phyloP scores from a whole-genome alignment of 2,113 vertebrate genomes.

The Arizona elegans region DNA sequence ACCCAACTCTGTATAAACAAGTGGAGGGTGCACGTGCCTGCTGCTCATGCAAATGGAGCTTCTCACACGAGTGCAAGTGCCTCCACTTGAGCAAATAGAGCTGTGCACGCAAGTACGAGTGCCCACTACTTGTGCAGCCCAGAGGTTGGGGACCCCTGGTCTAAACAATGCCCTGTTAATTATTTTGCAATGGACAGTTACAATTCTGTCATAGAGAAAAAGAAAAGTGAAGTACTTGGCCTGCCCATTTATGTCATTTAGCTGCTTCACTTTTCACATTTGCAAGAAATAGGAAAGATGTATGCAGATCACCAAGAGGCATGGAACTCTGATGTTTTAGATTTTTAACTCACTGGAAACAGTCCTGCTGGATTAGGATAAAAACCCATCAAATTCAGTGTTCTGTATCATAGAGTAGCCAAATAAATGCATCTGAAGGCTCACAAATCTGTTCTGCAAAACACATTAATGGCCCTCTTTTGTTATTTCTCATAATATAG shows the following conservation, averaged over 20 bases:
- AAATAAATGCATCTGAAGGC: background rate
- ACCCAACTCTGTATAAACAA: too few relatives aligned
- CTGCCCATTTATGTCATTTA: background rate
- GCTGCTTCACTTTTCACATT: background rate
- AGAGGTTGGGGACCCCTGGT: too few relatives aligned
- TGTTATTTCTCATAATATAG: background rate
- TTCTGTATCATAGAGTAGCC: background rate
- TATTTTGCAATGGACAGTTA: background rate
- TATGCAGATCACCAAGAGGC: background rate
- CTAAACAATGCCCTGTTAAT: background rate
- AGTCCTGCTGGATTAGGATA: background rate
- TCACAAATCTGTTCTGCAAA: background rate
- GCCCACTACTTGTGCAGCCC: too few relatives aligned
- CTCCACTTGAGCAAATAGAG: too few relatives aligned
- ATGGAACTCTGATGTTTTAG: background rate
- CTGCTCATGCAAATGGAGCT: too few relatives aligned
- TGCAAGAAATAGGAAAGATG: background rate
- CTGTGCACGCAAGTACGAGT: too few relatives aligned
- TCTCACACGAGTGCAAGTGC: too few relatives aligned
- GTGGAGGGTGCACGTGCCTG: too few relatives aligned
- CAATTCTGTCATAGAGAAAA: background rate
- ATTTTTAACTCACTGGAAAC: background rate
- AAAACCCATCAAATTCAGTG: background rate
- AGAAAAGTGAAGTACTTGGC: background rate
- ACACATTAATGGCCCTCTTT: background rate